Base-by-base conservation (phyloP, 2,113 vertebrate species). In the Sebastes schlegelii region DNA sequence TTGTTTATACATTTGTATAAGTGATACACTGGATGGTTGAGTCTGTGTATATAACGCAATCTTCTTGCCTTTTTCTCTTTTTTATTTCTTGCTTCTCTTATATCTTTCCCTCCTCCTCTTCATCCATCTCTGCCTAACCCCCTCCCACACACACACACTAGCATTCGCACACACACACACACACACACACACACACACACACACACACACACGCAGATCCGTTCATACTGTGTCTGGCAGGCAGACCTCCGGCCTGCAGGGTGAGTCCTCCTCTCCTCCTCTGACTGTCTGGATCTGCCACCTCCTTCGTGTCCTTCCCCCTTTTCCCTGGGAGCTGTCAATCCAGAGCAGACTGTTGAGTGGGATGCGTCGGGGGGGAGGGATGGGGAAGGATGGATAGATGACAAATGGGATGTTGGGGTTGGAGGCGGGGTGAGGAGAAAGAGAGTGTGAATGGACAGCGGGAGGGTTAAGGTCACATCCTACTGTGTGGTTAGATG, bases 211-310 rank as follows among this genome's bases (percentile, higher is more conserved):
- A 78, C 54, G 4, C 70, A 85, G 63, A 85, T 86, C 80, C 74
- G 76, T 65, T 86, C 89, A 88, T 54, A 85, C 90, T 87, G 90
- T 85, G 82, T 83, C 77, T 90, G 90, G 86, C 91, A 93, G 87
- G 64, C 82, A 73, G 81, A 90, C 88, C 86, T 91, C 87, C 73
- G 79, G 87, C 81, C 85, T 79, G 55, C 88, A 78, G 89, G 86
- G 80, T 46, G 54, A 90, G 77, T 83, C 75, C 89, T 88, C 79
- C 82, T 80, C 74, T 72, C 68, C 58, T 78, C 69, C 62, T 51
- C 76, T 34, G 65, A 73, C 86, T 90, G 51, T 79, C 79, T 79
- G 82, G 82, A 90, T 86, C 67, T 67, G 82, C 89, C 88, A 84
- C 84, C 85, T 88, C 86, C 86, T 86, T 83, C 19, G 42, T 66